Conservation (phyloP, 1,140 invertebrate genomes). For the Meloidogyne chitwoodi region DNA sequence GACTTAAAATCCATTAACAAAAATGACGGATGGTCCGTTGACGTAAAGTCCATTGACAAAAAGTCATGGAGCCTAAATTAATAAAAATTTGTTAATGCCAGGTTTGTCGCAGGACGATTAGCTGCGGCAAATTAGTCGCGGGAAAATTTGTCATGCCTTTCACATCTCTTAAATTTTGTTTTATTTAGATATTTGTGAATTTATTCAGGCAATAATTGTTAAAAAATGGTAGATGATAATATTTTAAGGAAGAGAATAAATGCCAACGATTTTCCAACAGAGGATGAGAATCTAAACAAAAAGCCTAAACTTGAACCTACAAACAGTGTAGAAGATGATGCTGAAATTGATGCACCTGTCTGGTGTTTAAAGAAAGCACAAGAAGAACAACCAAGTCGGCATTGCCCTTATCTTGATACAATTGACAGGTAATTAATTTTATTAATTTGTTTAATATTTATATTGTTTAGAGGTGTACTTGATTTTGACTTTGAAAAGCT, state of each 20-base stretch:
- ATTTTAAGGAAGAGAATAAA: neutral
- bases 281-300: neutral
- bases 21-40: too few species aligned
- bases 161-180: too few species aligned
- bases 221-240: neutral
- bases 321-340: constrained; percentile 37
- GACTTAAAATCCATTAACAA: too few species aligned
- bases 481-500: constrained; percentile 99
- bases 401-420: constrained; percentile 59
- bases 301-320: neutral
- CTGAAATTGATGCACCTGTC: constrained; percentile 44
- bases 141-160: too few species aligned
- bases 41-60: too few species aligned
- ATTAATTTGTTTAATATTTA: neutral
- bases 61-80: too few species aligned
- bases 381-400: constrained; percentile 45
- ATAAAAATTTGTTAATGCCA: too few species aligned
- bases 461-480: constrained; percentile 71
- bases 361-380: constrained; percentile 54
- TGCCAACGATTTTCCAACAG: neutral
- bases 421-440: constrained; percentile 48
- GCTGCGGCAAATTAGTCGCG: too few species aligned
- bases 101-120: too few species aligned
- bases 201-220: neutral
- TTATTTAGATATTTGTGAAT: neutral